phyloP scores from a whole-genome alignment of 2,888 invertebrate genomes.

The Taphrorychus bicolor region DNA sequence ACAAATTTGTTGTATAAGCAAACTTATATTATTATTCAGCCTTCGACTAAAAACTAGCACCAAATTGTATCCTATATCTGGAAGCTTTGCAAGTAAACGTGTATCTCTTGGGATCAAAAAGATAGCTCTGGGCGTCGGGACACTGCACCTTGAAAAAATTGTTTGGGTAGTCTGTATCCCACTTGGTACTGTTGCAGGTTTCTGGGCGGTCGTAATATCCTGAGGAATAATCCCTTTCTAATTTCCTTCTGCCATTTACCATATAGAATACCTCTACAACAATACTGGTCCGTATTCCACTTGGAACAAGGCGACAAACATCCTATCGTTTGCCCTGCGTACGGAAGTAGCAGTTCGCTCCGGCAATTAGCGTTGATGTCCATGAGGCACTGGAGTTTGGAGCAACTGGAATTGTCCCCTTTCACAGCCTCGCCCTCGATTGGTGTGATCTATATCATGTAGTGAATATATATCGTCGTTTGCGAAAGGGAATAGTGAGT shows the following conservation, averaged over 20 bases:
- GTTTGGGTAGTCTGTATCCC: slow-evolving; percentile 52
- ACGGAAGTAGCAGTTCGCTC: slow-evolving; percentile 49
- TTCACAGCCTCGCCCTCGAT: slow-evolving; percentile 46
- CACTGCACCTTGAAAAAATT: slow-evolving; percentile 59
- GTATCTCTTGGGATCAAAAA: slow-evolving; percentile 62
- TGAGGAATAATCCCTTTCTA: not conserved
- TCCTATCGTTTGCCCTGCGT: slow-evolving; percentile 52
- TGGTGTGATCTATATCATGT: slow-evolving; percentile 49
- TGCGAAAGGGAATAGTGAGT: too few relatives aligned
- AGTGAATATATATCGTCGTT: not conserved
- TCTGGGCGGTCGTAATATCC: slow-evolving; percentile 19
- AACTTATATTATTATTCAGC: too few relatives aligned
- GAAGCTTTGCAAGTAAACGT: slow-evolving; percentile 59
- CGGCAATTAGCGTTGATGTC: slow-evolving; percentile 58
- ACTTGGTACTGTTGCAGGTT: slow-evolving; percentile 25
- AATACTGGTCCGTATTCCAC: slow-evolving; percentile 60
- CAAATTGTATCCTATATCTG: slow-evolving; percentile 51
- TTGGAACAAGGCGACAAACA: slow-evolving; percentile 62
- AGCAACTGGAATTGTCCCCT: slow-evolving; percentile 55
- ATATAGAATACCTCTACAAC: slow-evolving; percentile 55
- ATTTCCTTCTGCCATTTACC: too few relatives aligned
- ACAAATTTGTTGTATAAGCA: too few relatives aligned
- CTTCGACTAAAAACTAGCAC: slow-evolving; percentile 27
- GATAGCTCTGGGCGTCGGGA: slow-evolving; percentile 63
- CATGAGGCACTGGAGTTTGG: slow-evolving; percentile 51